Percentiles rank a stretch among this genome's conserved stretches.
phyloP scores from a whole-genome alignment of 1,140 invertebrate genomes.

The Drosophila bipectinata region DNA sequence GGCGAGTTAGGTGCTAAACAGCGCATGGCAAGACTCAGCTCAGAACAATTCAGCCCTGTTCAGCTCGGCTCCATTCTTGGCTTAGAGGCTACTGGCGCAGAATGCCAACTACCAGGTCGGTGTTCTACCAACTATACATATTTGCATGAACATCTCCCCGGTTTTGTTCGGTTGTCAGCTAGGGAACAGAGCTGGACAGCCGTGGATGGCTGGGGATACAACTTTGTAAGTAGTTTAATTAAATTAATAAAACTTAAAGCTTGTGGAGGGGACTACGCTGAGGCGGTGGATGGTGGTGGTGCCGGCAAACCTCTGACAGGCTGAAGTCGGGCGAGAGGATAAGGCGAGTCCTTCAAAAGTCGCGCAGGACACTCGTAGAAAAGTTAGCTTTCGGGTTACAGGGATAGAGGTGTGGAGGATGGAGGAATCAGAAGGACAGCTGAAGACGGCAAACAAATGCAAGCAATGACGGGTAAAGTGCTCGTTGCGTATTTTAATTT shows the following conservation, averaged over 20 bases:
- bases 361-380: conserved; percentile 71
- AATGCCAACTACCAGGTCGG: conserved; percentile 5
- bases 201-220: conserved; percentile 70
- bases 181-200: conserved; percentile 43
- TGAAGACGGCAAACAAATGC: conserved; percentile 77
- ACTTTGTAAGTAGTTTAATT: conserved; percentile 82
- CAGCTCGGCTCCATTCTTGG: conserved; percentile 16
- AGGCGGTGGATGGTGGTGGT: not conserved
- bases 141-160: conserved; percentile 29
- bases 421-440: conserved; percentile 46
- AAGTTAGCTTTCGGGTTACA: conserved; percentile 28
- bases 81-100: conserved; percentile 12
- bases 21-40: conserved; percentile 64
- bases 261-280: conserved; percentile 30
- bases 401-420: not conserved
- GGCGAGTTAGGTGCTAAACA: conserved; percentile 78
- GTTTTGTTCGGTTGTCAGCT: conserved; percentile 45
- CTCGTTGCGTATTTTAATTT: conserved; percentile 81
- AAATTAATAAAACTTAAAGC: conserved; percentile 82
- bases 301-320: conserved; percentile 27
- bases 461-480: conserved; percentile 81
- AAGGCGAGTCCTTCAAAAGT: conserved; percentile 56
- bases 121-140: conserved; percentile 13
- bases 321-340: conserved; percentile 22
- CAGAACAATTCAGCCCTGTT: conserved; percentile 17